Evolutionary conservation across 2,113 vertebrate species (phyloP).

Genomic region (Crotalus helleri): DNA sequence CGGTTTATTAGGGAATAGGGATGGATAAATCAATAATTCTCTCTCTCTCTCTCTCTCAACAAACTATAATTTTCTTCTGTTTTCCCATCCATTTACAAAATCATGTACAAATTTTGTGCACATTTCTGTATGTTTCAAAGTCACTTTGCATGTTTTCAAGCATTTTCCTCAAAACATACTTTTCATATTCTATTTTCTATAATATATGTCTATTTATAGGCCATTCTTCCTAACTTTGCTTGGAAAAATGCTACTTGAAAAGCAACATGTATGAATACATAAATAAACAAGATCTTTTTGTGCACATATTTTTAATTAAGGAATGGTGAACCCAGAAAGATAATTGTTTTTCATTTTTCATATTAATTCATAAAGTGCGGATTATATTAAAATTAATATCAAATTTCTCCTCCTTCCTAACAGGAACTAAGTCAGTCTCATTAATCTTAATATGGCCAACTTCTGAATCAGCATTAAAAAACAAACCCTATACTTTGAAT

Average conservation of each 20-base stretch:
- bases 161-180: not conserved
- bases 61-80: not conserved
- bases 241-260: not conserved
- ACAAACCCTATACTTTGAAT: not conserved
- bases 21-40: not conserved
- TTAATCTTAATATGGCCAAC: not conserved
- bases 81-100: not conserved
- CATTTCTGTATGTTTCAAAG: not conserved
- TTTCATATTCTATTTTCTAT: not conserved
- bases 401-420: not conserved
- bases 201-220: not conserved
- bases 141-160: not conserved
- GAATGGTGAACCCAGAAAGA: not conserved
- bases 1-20: not conserved
- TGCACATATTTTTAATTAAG: not conserved
- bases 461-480: not conserved
- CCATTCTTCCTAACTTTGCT: not conserved
- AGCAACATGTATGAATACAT: not conserved
- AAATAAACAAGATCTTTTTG: not conserved
- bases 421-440: not conserved
- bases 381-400: not conserved
- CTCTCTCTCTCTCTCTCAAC: not conserved
- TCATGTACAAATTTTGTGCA: not conserved
- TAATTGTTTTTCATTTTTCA: not conserved
- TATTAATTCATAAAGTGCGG: not conserved